Evolutionary conservation across 1,140 invertebrate genomes (phyloP), one percentile per base, ranked within the genome.

Genomic region (Hypsibius dujardini): DNA sequence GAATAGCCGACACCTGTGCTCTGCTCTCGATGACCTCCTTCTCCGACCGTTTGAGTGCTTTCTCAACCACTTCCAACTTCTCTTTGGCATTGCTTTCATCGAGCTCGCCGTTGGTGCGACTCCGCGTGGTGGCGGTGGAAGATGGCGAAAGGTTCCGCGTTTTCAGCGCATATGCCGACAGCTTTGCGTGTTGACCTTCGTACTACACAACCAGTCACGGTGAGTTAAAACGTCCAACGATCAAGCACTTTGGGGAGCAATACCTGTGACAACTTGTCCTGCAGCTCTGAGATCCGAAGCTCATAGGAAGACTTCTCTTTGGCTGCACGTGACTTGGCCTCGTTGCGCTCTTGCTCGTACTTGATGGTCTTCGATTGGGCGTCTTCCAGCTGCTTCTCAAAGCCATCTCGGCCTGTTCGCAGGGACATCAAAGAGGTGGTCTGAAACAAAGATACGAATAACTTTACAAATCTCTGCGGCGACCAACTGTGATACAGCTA

Each of bases 301-400:
- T 67, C 62, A 42, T 67, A 67, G 62, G 62, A 15, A 42, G 62
- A 67, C 62, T 67, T 67, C 42, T 67, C 62, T 42, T 67, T 67
- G 62, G 62, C 62, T 3, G 62, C 62, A 7, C 45, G 12, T 12
- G 12, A 7, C 62, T 67, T 67, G 62, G 42, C 42, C 3, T 67
- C 62, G 62, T 67, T 67, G 3, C 62, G 12, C 62, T 67, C 62
- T 42, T 12, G 42, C 12, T 67, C 62, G 12, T 15, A 42, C 42
- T 67, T 67, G 62, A 7, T 42, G 12, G 45, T 3, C 42, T 42
- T 12, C 3, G 12, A 15, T 42, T 67, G 62, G 12, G 45, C 12
- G 12, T 67, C 62, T 15, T 67, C 62, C 42, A 67, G 62, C 42
- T 67, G 62, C 62, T 45, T 12, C 12, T 67, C 12, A 45, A 45